Conservation (phyloP, 2,113 vertebrate genomes). For the Cinclus mexicanus region DNA sequence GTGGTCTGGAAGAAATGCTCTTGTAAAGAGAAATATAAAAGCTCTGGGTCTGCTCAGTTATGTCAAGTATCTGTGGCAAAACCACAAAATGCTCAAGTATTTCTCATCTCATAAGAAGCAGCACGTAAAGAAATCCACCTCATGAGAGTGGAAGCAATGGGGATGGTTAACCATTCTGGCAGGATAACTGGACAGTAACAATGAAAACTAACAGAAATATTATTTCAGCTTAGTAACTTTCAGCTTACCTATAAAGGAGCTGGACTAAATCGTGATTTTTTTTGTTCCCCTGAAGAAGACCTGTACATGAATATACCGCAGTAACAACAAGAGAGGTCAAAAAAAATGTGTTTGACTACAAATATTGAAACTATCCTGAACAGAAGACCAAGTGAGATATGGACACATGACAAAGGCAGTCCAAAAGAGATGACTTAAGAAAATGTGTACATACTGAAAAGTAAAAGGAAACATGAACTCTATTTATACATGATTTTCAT, state of each 20-base stretch:
- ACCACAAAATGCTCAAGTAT: neutral
- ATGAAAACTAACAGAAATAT: neutral
- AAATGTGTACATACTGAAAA: neutral
- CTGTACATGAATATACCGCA: neutral
- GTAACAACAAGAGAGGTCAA: neutral
- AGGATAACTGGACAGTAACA: neutral
- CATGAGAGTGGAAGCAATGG: neutral
- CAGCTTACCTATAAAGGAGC: neutral
- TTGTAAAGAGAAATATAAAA: neutral
- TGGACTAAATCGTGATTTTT: neutral
- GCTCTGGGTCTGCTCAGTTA: neutral
- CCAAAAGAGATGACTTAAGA: neutral
- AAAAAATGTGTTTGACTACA: neutral
- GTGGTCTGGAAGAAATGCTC: neutral
- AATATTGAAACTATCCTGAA: neutral
- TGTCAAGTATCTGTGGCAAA: neutral
- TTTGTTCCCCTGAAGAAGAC: neutral
- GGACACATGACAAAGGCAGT: rapidly evolving
- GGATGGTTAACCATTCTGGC: neutral
- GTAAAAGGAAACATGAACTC: neutral
- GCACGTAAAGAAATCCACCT: neutral
- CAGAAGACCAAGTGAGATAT: neutral
- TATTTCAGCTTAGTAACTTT: neutral
- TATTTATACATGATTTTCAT: neutral
- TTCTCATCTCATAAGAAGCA: neutral